Evolutionary conservation across 2,888 invertebrate species (phyloP).

Genomic region (Smittia sp.): DNA sequence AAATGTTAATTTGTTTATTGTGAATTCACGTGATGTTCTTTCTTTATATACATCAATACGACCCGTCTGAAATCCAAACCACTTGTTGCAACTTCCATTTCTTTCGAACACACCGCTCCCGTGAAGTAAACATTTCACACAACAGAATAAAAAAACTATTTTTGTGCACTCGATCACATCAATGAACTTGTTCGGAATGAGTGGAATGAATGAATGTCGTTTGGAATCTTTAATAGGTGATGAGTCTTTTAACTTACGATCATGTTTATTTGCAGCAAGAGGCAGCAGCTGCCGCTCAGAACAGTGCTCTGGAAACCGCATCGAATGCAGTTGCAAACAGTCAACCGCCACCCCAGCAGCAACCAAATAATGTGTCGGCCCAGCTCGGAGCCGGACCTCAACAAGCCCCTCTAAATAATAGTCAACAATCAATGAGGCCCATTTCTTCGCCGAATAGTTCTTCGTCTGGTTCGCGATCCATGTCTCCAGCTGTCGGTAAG

Average conservation of each 20-base stretch:
- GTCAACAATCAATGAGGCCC: slow-evolving; percentile 80
- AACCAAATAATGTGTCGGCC: slow-evolving; percentile 14
- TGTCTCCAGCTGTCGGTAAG: slow-evolving; percentile 96
- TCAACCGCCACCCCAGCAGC: slow-evolving; percentile 14
- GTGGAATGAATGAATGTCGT: slow-evolving; percentile 15
- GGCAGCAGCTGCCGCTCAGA: slow-evolving; percentile 40
- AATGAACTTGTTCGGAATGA: neutral
- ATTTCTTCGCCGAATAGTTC: slow-evolving; percentile 92
- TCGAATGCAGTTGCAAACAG: slow-evolving; percentile 18
- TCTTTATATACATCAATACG: slow-evolving; percentile 26
- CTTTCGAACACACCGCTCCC: neutral
- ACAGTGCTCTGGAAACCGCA: slow-evolving; percentile 29
- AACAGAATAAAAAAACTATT: neutral
- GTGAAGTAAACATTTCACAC: neutral
- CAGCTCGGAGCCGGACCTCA: slow-evolving; percentile 48
- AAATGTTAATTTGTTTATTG: neutral
- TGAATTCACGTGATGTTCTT: slow-evolving; percentile 28
- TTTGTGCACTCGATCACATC: neutral
- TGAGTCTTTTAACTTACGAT: neutral
- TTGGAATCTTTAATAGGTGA: neutral
- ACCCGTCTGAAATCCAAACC: slow-evolving; percentile 35
- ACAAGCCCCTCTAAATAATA: slow-evolving; percentile 59
- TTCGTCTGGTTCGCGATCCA: slow-evolving; percentile 91
- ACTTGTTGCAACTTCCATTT: slow-evolving; percentile 33
- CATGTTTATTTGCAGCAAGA: slow-evolving; percentile 33